phyloP scores from a whole-genome alignment of 2,888 invertebrate species.

The Pediacus dermestoides region DNA sequence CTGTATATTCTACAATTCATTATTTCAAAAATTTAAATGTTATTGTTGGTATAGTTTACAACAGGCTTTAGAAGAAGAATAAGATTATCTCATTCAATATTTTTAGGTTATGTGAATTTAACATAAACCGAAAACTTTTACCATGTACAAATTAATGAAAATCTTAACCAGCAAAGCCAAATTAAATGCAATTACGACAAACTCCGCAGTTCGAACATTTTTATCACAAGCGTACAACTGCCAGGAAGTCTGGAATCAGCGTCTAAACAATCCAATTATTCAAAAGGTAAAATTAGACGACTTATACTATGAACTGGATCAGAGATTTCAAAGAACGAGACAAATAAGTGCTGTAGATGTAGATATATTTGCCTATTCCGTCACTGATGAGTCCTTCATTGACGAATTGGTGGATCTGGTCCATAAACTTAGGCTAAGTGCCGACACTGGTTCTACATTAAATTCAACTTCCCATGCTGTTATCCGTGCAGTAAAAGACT shows the following conservation, averaged over 20 bases:
- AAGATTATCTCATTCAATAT: too few relatives aligned
- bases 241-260: constrained; percentile 64
- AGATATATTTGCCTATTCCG: constrained; percentile 73
- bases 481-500: constrained; percentile 58
- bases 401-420: constrained; percentile 73
- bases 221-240: constrained; percentile 72
- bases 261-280: constrained; percentile 61
- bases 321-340: constrained; percentile 59
- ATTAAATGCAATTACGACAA: too few relatives aligned
- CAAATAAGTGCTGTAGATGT: constrained; percentile 75
- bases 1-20: too few relatives aligned
- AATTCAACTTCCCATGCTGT: constrained; percentile 83
- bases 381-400: constrained; percentile 56
- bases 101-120: too few relatives aligned
- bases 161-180: too few relatives aligned
- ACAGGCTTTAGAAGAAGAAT: too few relatives aligned
- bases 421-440: constrained; percentile 67
- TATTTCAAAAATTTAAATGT: too few relatives aligned
- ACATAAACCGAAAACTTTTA: too few relatives aligned
- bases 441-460: constrained; percentile 66
- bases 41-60: too few relatives aligned
- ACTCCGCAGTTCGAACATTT: constrained; percentile 55
- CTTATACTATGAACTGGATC: constrained; percentile 68
- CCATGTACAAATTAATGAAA: too few relatives aligned
- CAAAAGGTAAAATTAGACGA: constrained; percentile 60